Evolutionary conservation across 37 sponge, comb jelly and placozoan genomes (phyloP).

Genomic region (Agelas oroides): DNA sequence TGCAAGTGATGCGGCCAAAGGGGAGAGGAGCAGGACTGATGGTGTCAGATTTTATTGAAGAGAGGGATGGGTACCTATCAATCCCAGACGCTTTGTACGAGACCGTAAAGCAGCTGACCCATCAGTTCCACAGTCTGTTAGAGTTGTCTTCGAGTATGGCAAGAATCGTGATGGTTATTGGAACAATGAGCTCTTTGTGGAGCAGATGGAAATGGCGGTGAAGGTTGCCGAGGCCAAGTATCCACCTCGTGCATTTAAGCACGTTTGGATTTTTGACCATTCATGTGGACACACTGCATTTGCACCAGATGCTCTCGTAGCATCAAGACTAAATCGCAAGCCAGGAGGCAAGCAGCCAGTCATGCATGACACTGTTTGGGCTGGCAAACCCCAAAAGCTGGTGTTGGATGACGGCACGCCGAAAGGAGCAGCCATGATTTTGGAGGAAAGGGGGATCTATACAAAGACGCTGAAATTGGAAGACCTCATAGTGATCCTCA

Average conservation of each 20-base stretch:
- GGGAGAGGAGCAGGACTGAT: no score
- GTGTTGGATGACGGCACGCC: constrained; percentile 9
- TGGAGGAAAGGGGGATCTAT: constrained; percentile 30
- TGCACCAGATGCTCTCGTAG: constrained; percentile 20
- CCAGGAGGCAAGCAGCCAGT: constrained; percentile 33
- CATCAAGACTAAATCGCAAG: not conserved
- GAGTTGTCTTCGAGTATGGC: constrained; percentile 42
- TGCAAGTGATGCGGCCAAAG: no score
- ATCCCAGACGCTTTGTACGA: no score
- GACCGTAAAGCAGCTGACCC: not conserved
- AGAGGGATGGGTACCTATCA: no score
- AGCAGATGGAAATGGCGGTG: constrained; percentile 18
- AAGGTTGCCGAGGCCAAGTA: constrained; percentile 1
- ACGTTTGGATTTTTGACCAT: constrained; percentile 28
- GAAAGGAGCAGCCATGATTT: constrained; percentile 5
- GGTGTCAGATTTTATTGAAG: no score
- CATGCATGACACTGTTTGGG: constrained; percentile 7
- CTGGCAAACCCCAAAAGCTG: constrained; percentile 7
- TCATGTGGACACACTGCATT: constrained; percentile 23
- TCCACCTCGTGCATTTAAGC: not conserved
- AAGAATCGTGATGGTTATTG: constrained; percentile 55
- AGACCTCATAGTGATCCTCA: constrained; percentile 23
- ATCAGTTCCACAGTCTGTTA: not conserved
- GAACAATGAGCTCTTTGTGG: constrained; percentile 37
- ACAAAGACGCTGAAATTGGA: constrained; percentile 7